These are phyloP conservation scores for Catostylus mosaicus DNA, from an alignment of 30 jellyfish, hydroid and myxozoan genomes.

Conservation along the genomic window DNA sequence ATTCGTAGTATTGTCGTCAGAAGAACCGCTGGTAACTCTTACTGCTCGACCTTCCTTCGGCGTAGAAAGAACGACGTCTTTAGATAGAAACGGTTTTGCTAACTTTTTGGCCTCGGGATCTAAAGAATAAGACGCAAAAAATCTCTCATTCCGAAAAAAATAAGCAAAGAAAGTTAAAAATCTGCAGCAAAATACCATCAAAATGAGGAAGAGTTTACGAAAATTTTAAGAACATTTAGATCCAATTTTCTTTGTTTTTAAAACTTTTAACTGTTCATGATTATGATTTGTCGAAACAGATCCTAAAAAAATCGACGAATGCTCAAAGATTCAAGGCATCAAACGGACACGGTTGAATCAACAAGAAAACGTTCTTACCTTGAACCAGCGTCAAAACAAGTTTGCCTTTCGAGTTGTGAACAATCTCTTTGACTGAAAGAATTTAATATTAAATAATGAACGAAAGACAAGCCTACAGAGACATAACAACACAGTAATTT, in stretches of 20 bases:
- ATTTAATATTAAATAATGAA: not conserved
- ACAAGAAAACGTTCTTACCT: constrained; percentile 37
- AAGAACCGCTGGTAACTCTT: not conserved
- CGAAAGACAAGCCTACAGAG: not conserved
- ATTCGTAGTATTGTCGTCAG: not conserved
- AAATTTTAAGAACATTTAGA: too few relatives aligned
- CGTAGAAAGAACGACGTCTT: constrained; percentile 41
- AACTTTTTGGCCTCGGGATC: constrained; percentile 78
- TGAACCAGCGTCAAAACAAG: constrained; percentile 55
- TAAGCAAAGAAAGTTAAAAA: too few relatives aligned
- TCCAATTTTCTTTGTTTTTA: too few relatives aligned
- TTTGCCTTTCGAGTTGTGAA: constrained; percentile 59
- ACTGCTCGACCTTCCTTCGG: constrained; percentile 22
- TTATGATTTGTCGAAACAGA: too few relatives aligned
- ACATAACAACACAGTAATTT: not conserved
- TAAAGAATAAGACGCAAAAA: too few relatives aligned
- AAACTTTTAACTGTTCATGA: too few relatives aligned
- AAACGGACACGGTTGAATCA: not conserved
- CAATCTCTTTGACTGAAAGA: constrained; percentile 67
- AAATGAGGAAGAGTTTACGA: too few relatives aligned
- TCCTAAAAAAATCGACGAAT: too few relatives aligned
- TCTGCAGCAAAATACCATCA: too few relatives aligned
- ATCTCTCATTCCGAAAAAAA: too few relatives aligned
- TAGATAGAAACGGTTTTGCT: constrained; percentile 90
- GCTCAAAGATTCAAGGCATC: not conserved